Conservation (phyloP, 2,113 vertebrate species). For the Odobenus rosmarus region DNA sequence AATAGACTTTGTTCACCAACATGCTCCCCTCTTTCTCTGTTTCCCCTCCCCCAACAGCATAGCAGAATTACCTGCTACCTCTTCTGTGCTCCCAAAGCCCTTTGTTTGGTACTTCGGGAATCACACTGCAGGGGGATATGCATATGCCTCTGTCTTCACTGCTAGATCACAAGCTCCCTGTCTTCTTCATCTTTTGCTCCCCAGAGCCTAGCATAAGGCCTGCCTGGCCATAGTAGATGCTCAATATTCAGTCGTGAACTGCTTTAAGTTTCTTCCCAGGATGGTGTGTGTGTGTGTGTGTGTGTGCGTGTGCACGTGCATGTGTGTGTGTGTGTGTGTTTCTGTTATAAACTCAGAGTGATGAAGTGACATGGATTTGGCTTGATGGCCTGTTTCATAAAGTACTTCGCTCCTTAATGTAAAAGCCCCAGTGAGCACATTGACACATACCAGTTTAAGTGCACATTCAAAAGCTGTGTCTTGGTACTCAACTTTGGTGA, state of each 20-base stretch:
- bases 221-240: neutral
- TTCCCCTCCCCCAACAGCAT: neutral
- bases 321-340: neutral
- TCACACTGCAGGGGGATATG: neutral
- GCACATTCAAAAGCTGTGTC: neutral
- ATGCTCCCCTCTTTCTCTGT: neutral
- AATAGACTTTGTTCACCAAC: neutral
- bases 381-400: conserved; percentile 41
- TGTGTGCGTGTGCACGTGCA: rapidly evolving
- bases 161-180: neutral
- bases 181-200: neutral
- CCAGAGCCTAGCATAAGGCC: conserved; percentile 17
- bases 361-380: neutral
- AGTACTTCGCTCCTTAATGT: conserved; percentile 36
- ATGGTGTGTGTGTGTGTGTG: neutral
- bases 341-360: conserved; percentile 48
- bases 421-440: neutral
- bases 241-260: neutral
- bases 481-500: neutral
- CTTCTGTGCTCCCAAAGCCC: neutral
- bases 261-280: neutral
- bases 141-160: neutral
- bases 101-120: neutral
- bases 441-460: neutral
- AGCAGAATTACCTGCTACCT: conserved; percentile 19